Conservation (phyloP, 2,797 vertebrate genomes). For the Eulemur albifrons region DNA sequence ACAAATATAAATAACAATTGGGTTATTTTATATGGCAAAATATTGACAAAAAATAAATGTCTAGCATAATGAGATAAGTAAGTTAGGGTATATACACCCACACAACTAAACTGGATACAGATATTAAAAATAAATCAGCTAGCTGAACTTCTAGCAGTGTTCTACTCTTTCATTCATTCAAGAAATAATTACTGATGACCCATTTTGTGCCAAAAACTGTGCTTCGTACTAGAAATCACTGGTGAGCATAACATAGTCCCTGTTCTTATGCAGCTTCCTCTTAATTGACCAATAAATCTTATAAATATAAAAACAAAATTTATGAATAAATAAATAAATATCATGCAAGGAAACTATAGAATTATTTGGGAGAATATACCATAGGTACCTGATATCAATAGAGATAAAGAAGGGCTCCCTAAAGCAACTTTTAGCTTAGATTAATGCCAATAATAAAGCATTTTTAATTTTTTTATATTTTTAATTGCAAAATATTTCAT, state of each 20-base stretch:
- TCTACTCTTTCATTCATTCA: slow-evolving; percentile 34
- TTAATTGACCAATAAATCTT: slow-evolving; percentile 2
- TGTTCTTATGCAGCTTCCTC: background rate
- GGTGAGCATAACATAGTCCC: background rate
- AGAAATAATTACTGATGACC: slow-evolving; percentile 1
- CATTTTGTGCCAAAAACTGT: background rate
- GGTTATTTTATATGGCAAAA: slow-evolving; percentile 12
- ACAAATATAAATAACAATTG: background rate
- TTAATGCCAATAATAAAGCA: background rate
- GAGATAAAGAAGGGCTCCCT: background rate
- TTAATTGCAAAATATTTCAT: background rate
- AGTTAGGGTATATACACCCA: background rate
- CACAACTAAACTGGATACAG: background rate
- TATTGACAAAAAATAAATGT: background rate
- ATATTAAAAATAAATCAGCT: slow-evolving; percentile 26
- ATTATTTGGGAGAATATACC: background rate
- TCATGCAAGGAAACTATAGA: background rate
- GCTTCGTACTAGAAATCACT: background rate
- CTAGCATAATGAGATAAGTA: background rate
- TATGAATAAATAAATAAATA: background rate
- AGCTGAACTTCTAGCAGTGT: background rate
- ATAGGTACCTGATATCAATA: background rate
- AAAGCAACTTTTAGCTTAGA: background rate
- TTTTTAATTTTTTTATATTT: background rate
- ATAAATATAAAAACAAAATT: background rate